Percentiles rank a stretch among this genome's conserved stretches.
These are phyloP conservation scores for Esox lucius DNA, from an alignment of 2,797 vertebrate genomes.

Conservation along the genomic window DNA sequence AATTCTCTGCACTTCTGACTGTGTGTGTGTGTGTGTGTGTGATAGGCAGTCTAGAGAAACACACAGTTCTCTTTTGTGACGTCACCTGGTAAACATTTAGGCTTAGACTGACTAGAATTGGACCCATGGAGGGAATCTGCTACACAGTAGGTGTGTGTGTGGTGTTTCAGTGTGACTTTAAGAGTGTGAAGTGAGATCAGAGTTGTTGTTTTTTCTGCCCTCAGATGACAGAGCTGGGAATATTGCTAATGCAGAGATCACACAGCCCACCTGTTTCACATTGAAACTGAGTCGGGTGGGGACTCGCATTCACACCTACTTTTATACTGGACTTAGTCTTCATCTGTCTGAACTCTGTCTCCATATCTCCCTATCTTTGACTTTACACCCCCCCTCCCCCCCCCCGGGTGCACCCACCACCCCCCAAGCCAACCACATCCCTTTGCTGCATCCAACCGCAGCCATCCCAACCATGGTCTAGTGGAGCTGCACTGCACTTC, in stretches of 20 bases:
- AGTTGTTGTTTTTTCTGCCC: background rate
- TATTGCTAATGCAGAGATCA: conserved; percentile 34
- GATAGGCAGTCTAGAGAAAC: background rate
- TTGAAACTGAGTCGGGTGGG: conserved; percentile 25
- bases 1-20: background rate
- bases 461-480: background rate
- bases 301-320: conserved; percentile 27
- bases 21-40: background rate
- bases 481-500: background rate
- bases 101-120: background rate
- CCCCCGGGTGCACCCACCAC: too few relatives aligned
- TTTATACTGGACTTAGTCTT: background rate
- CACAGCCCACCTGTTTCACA: conserved; percentile 54
- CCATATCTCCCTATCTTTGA: background rate
- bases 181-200: background rate
- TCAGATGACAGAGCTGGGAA: conserved; percentile 22
- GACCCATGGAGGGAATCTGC: background rate
- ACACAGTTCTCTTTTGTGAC: too few relatives aligned
- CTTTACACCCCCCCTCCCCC: background rate
- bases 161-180: background rate
- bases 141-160: background rate
- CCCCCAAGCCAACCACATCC: too few relatives aligned
- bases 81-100: too few relatives aligned
- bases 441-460: too few relatives aligned
- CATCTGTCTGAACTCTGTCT: conserved; percentile 13